Base-by-base conservation (phyloP, 2,888 invertebrate genomes). In the Drosophila yooni region DNA sequence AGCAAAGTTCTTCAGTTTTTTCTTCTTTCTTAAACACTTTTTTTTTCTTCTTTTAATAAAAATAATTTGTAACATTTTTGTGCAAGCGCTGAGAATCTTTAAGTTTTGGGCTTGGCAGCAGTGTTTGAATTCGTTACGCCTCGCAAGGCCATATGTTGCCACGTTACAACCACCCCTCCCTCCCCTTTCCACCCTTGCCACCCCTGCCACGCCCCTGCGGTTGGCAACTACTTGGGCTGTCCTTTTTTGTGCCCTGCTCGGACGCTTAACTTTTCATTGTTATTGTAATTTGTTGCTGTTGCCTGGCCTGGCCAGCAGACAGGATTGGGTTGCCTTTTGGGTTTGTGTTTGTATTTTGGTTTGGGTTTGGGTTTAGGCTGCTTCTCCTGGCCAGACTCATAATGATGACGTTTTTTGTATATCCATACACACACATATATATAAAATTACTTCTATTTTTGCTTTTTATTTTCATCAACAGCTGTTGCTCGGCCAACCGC, bases 241-340 rank as follows among this genome's bases (percentile, higher is more conserved):
- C 83, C 86, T 78, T 88, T 80, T 83, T 64, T 64, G 56, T 76
- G 73, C 66, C 76, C 70, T 76, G 83, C 34, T 34, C 53, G 36
- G 36, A 71, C 81, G 89, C 81, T 88, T 86, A 86, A 86, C 85
- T 86, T 86, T 86, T 88, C 83, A 86, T 88, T 86, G 85, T 88
- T 86, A 86, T 86, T 86, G 83, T 86, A 88, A 85, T 85, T 85
- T 84, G 76, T 73, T 76, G 65, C 46, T 51, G 63, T 52, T 73
- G 63, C 62, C 68, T 63, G 74, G 43, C 38, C 68, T 61, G 74
- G 50, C 38, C 58, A 52, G 65, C 58, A 43, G 57, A 36, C 50
- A n/a, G 59, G 36, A 48, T 59, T 68, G 63, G 33, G 56, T 43
- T 36, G 46, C 36, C 15, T 64, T 59, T 27, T 25, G 5, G 29